phyloP scores from a whole-genome alignment of 2,797 vertebrate species.

The Anguilla megastoma region DNA sequence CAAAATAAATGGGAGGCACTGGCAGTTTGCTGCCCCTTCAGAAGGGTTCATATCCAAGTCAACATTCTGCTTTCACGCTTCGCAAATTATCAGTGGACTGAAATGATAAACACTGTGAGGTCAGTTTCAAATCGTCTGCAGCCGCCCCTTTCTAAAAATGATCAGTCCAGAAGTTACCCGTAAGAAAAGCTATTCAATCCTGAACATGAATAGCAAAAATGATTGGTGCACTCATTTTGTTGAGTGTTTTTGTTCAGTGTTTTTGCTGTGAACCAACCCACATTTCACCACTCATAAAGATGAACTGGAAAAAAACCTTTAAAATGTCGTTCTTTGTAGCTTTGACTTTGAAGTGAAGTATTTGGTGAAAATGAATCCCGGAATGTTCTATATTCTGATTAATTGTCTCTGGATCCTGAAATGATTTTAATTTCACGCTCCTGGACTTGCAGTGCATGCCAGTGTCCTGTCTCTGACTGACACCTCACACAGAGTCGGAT shows the following conservation, averaged over 20 bases:
- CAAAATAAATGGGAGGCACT: no score
- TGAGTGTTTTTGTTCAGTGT: background rate
- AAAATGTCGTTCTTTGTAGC: background rate
- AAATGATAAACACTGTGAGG: no score
- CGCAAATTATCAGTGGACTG: no score
- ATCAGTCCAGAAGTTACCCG: background rate
- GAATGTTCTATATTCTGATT: background rate
- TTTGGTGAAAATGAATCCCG: background rate
- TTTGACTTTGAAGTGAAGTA: background rate
- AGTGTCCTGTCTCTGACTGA: slow-evolving; percentile 2
- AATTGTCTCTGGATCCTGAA: background rate
- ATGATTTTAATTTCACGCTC: background rate
- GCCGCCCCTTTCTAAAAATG: no score
- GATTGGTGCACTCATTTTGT: background rate
- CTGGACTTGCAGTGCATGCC: background rate
- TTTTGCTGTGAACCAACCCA: background rate
- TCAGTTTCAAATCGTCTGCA: no score
- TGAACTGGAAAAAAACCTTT: background rate
- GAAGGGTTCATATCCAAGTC: no score
- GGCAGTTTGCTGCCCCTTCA: no score
- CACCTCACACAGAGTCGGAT: background rate
- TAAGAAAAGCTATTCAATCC: background rate
- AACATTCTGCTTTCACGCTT: no score
- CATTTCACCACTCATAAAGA: background rate
- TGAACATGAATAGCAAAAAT: background rate